Base-by-base conservation (phyloP, 2,888 invertebrate genomes). In the Laothoe populi region DNA sequence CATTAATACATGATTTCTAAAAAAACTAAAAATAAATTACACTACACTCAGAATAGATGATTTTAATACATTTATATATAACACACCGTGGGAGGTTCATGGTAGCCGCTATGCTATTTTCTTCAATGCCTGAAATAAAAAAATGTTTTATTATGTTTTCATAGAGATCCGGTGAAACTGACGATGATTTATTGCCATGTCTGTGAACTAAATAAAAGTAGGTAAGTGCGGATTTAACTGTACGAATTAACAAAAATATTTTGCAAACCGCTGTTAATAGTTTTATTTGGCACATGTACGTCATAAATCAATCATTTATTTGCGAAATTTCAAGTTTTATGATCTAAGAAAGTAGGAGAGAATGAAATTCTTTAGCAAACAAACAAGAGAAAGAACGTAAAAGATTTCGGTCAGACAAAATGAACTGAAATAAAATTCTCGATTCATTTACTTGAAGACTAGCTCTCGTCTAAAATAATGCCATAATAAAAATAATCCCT, bases 21-120 rank as follows among this genome's bases (percentile, higher is more conserved):
- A 60, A n/a, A 23, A 49, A 26, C 61, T 62, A 73, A 70, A 66
- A 70, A 72, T 73, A 73, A 64, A 64, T n/a, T 16, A 16, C 35
- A 64, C 31, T n/a, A 60, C 57, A 64, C 65, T 67, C 31, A 70
- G 70, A 59, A 67, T 60, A 31, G 61, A 63, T 63, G 63, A 66
- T 62, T 62, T 62, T 68, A 69, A 69, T 67, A 66, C 46, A 48
- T 63, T 66, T 68, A 67, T 69, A 70, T 66, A n/a, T n/a, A n/a
- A n/a, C 58, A 21, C 38, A 10, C 0, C 59, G 73, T 73, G 69
- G 73, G 74, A 53, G 69, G 59, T 64, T 65, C 64, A 66, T 48
- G 67, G 65, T 19, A 59, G 60, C 38, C 38, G 40, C 21, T 11
- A 10, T 57, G 60, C 38, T 44, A 60, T 59, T 53, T 4, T 66